phyloP scores from a whole-genome alignment of 2,888 invertebrate genomes.

The Drosophila mercatorum region DNA sequence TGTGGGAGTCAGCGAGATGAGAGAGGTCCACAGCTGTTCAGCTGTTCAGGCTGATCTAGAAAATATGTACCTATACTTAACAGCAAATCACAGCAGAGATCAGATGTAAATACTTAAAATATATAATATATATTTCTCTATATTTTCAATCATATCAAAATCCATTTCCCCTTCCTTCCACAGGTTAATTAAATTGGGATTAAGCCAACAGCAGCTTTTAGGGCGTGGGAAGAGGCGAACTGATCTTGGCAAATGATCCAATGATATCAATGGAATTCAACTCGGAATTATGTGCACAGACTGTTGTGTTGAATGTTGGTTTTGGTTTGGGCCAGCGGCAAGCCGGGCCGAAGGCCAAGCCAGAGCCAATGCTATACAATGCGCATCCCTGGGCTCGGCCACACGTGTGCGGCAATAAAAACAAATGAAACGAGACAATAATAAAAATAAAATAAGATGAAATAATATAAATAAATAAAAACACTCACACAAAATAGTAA shows the following conservation, averaged over 20 bases:
- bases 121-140: no score
- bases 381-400: slow-evolving; percentile 43
- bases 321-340: slow-evolving; percentile 24
- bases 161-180: not conserved
- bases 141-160: no score
- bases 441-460: slow-evolving; percentile 17
- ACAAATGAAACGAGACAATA: slow-evolving; percentile 20
- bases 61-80: no score
- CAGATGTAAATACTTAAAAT: no score
- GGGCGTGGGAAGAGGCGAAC: slow-evolving; percentile 48
- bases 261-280: slow-evolving; percentile 20
- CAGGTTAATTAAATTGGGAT: slow-evolving; percentile 49
- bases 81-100: no score
- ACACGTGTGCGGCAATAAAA: slow-evolving; percentile 33
- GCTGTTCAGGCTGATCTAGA: no score
- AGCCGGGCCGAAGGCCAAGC: slow-evolving; percentile 71
- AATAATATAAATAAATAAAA: not conserved
- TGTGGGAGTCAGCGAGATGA: no score
- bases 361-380: slow-evolving; percentile 52
- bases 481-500: not conserved
- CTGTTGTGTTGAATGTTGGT: slow-evolving; percentile 27
- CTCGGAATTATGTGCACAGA: slow-evolving; percentile 10
- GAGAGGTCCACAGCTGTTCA: no score
- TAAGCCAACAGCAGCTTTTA: slow-evolving; percentile 18
- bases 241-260: slow-evolving; percentile 19